A percentile compares a stretch with the other conserved stretches of the same genome.
Conservation (phyloP, 1,140 invertebrate species). For the Protaetia brevitarsis region DNA sequence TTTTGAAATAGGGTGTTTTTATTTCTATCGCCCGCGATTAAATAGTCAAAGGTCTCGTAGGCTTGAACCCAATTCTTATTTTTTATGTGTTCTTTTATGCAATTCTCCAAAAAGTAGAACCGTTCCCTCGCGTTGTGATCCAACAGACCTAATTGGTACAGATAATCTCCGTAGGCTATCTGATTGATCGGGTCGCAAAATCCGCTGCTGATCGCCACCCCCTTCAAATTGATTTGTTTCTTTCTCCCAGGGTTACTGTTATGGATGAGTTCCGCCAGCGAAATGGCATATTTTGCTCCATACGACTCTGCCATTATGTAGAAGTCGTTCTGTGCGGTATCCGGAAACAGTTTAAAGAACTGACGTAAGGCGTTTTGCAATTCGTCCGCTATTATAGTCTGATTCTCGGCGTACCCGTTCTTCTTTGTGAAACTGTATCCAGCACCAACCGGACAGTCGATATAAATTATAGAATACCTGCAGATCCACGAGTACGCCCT, state of each 20-base stretch:
- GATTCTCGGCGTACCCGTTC: conserved; percentile 61
- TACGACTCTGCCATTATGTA: conserved; percentile 86
- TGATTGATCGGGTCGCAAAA: conserved; percentile 78
- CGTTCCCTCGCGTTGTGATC: conserved; percentile 64
- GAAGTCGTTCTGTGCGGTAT: conserved; percentile 63
- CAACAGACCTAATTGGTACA: conserved; percentile 77
- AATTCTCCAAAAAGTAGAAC: conserved; percentile 57
- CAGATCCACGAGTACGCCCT: conserved; percentile 73
- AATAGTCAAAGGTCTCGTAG: conserved; percentile 47
- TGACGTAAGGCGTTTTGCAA: conserved; percentile 65
- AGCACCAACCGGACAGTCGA: conserved; percentile 85
- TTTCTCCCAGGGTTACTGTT: conserved; percentile 54
- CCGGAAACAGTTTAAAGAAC: conserved; percentile 71
- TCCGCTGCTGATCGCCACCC: conserved; percentile 83
- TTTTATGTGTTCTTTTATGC: conserved; percentile 36
- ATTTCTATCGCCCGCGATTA: background rate
- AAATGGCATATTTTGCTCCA: conserved; percentile 82
- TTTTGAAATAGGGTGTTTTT: conserved; percentile 62
- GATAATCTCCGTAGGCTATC: conserved; percentile 73
- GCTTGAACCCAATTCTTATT: conserved; percentile 63
- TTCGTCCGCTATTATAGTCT: conserved; percentile 65
- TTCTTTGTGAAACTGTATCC: conserved; percentile 72
- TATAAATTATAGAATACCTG: conserved; percentile 73
- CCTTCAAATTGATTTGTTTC: conserved; percentile 60
- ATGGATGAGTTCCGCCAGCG: conserved; percentile 72